Base-by-base conservation (phyloP, 2,113 vertebrate genomes). In the Poeciliopsis prolifica region DNA sequence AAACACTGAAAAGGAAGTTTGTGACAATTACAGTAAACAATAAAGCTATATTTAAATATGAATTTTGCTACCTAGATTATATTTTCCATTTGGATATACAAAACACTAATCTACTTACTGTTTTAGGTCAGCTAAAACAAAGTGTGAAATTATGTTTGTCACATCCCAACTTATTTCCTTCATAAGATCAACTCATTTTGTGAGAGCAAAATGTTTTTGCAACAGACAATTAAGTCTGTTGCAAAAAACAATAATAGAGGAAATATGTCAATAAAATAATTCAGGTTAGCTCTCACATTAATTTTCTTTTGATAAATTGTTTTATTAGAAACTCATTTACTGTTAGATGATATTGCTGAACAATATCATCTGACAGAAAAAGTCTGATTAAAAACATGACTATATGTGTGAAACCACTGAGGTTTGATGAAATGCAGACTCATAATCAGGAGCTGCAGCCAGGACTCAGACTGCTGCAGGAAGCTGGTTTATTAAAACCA, bases 361-460 rank as follows among this genome's bases (percentile, higher is more conserved):
- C n/a, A n/a, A n/a, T n/a, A n/a, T n/a, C n/a, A n/a, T n/a, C n/a
- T n/a, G n/a, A n/a, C n/a, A n/a, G n/a, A n/a, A n/a, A n/a, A n/a
- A n/a, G n/a, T n/a, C n/a, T 48, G 44, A 48, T 48, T 48, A 48
- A 17, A 48, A 17, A 48, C 14, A 48, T 48, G 17, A 15, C 6
- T 5, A 48, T 17, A 48, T n/a, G n/a, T 48, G 5, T 48, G 44
- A 19, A 9, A 67, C 65, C 51, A 35, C 51, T 33, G 67, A 30
- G 62, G 63, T 72, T 64, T 40, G 3, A 58, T 14, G 61, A 68
- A 24, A 71, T 61, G 40, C 24, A 61, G n/a, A 70, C 65, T 40
- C 64, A 63, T 24, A 48, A 28, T 64, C 60, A 58, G 58, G 60
- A 68, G 54, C 26, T 5, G 11, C 60, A 68, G 68, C 26, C 0